A percentile compares a stretch with the other conserved stretches of the same genome.
These are phyloP conservation scores for Aphidius ervi DNA, from an alignment of 1,140 invertebrate genomes.

Conservation along the genomic window DNA sequence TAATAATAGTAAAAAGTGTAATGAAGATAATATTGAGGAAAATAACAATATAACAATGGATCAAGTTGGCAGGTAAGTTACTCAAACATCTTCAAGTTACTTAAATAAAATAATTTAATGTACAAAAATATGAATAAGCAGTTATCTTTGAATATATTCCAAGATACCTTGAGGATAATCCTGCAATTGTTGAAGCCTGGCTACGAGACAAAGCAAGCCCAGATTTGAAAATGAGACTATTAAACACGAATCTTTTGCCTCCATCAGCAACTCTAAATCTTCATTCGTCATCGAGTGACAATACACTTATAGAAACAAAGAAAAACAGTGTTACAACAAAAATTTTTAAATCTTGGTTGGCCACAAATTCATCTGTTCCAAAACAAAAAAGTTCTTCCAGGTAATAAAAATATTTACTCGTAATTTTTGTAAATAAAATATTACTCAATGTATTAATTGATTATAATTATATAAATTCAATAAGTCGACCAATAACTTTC, in stretches of 20 bases:
- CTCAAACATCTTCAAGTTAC: not conserved
- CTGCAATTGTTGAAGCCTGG: conserved; percentile 64
- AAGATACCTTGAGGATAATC: conserved; percentile 58
- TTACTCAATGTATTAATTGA: not conserved
- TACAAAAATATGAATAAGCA: not conserved
- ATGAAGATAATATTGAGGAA: conserved; percentile 41
- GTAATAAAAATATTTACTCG: conserved; percentile 43
- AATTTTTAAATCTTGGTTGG: conserved; percentile 77
- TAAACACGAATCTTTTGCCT: conserved; percentile 39
- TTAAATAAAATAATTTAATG: not conserved
- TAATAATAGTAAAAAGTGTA: conserved; percentile 36
- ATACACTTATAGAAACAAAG: conserved; percentile 35
- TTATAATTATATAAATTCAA: conserved; percentile 6
- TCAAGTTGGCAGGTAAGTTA: conserved; percentile 41
- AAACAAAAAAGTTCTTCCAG: conserved; percentile 57
- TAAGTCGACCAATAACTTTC: conserved; percentile 34
- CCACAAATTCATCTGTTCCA: conserved; percentile 58
- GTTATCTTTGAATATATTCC: not conserved
- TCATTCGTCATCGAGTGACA: conserved; percentile 48
- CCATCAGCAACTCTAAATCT: conserved; percentile 48
- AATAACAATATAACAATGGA: conserved; percentile 45
- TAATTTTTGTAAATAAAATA: conserved; percentile 3
- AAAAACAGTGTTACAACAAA: conserved; percentile 79
- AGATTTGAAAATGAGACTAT: conserved; percentile 57
- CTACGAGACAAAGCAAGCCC: conserved; percentile 65